Evolutionary conservation across 2,888 invertebrate genomes (phyloP), one percentile per base, ranked within the genome.

Genomic region (Drosophila mimica): DNA sequence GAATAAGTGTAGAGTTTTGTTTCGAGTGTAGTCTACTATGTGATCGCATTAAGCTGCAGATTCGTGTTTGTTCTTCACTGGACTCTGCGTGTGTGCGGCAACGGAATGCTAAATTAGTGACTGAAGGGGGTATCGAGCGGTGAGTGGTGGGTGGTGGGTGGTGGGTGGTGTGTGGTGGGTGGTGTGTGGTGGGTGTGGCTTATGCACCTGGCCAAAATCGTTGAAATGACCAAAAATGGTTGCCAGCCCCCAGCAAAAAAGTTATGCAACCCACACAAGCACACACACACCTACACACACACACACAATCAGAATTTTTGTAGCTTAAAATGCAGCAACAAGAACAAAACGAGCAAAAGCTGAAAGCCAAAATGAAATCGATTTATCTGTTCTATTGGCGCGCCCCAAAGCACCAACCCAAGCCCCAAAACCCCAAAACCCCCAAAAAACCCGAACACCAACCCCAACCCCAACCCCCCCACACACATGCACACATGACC

Each of bases 331-430:
- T 77, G 74, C 65, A 73, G 56, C 72, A 76, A 76, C 58, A 70
- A 67, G 28, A 70, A 38, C 46, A 48, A 57, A 33, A 36, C 51
- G 31, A 62, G 48, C 56, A 40, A 56, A 67, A 70, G 70, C 61
- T 33, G 59, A 73, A 73, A 67, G 36, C 59, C 57, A 74, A 87
- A 73, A 80, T 73, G 79, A 67, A 85, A 87, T 87, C 87, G 87
- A 87, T 87, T 89, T 87, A 87, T 89, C 85, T 88, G 88, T 84
- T 83, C 80, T 81, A 88, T 88, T 86, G 88, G 82, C 33, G 67
- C 53, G 46, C 60, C 54, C 46, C 46, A 40, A 48, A 33, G 34
- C 56, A 48, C 62, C 68, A 70, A 46, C 43, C 61, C 4, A 34
- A 61, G 25, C 54, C 64, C 54, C 72, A 69, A 59, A 69, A 52